Evolutionary conservation across 1,140 invertebrate species (phyloP).

Genomic region (Drosophila pachea): DNA sequence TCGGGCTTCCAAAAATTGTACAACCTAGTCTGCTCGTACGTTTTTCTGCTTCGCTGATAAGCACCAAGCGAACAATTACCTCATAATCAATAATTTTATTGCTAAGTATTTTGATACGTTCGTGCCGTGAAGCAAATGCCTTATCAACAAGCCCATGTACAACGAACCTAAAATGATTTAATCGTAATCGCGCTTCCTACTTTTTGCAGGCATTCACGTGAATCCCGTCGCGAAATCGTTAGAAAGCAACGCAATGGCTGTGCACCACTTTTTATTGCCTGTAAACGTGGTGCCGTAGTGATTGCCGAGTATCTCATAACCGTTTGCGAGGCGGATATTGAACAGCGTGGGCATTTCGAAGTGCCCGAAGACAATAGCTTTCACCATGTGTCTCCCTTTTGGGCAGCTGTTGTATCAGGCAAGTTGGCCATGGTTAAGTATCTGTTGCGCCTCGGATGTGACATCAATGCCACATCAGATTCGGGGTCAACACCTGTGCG

Average conservation of each 20-base stretch:
- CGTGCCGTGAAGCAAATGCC: constrained; percentile 17
- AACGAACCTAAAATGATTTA: constrained; percentile 8
- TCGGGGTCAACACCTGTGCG: constrained; percentile 91
- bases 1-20: constrained; percentile 3
- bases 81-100: constrained; percentile 34
- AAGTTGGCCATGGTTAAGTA: constrained; percentile 88
- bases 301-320: constrained; percentile 93
- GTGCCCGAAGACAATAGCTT: constrained; percentile 85
- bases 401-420: constrained; percentile 95
- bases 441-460: constrained; percentile 88
- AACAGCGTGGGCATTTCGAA: constrained; percentile 89
- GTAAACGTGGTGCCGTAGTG: constrained; percentile 90
- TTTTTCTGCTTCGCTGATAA: constrained; percentile 19
- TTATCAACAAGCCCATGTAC: constrained; percentile 22
- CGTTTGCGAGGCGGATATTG: constrained; percentile 89
- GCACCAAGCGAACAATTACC: constrained; percentile 17
- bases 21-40: background rate
- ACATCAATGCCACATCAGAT: constrained; percentile 91
- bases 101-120: constrained; percentile 7
- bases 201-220: constrained; percentile 56
- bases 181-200: constrained; percentile 18
- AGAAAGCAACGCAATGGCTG: constrained; percentile 83
- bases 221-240: constrained; percentile 70
- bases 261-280: constrained; percentile 92
- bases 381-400: constrained; percentile 93